These are phyloP conservation scores for Bombus breviceps DNA, from an alignment of 1,140 invertebrate species.

Conservation along the genomic window DNA sequence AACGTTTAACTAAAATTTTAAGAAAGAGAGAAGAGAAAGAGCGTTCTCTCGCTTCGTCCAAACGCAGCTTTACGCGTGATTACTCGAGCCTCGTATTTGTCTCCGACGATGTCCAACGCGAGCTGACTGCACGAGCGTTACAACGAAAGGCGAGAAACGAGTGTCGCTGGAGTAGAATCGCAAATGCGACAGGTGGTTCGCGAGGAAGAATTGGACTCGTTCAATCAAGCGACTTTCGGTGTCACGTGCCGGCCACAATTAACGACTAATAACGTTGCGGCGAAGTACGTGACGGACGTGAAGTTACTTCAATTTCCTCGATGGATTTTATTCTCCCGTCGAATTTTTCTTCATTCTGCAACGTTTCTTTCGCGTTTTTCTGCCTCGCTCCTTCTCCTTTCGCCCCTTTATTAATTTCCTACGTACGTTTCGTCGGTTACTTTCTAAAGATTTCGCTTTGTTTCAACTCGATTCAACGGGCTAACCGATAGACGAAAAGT, in stretches of 20 bases:
- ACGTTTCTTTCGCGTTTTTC: not conserved
- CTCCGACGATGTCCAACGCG: not conserved
- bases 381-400: too few relatives aligned
- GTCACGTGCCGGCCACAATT: constrained; percentile 58
- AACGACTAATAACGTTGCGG: constrained; percentile 54
- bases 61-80: not conserved
- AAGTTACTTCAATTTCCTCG: not conserved
- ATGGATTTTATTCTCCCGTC: too few relatives aligned
- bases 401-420: not conserved
- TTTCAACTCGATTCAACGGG: too few relatives aligned
- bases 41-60: too few relatives aligned
- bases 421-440: too few relatives aligned
- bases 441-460: too few relatives aligned
- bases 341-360: not conserved
- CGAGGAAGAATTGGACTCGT: constrained; percentile 37
- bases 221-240: constrained; percentile 47
- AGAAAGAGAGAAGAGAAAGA: too few relatives aligned
- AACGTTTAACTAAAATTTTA: too few relatives aligned
- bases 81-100: not conserved
- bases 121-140: not conserved
- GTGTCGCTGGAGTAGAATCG: constrained; percentile 28
- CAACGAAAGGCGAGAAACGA: not conserved
- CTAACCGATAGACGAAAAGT: too few relatives aligned
- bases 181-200: constrained; percentile 47
- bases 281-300: constrained; percentile 24